Percentiles rank a stretch among this genome's conserved stretches.
Evolutionary conservation across 2,113 vertebrate species (phyloP).

Genomic region (Synodontis membranacea): DNA sequence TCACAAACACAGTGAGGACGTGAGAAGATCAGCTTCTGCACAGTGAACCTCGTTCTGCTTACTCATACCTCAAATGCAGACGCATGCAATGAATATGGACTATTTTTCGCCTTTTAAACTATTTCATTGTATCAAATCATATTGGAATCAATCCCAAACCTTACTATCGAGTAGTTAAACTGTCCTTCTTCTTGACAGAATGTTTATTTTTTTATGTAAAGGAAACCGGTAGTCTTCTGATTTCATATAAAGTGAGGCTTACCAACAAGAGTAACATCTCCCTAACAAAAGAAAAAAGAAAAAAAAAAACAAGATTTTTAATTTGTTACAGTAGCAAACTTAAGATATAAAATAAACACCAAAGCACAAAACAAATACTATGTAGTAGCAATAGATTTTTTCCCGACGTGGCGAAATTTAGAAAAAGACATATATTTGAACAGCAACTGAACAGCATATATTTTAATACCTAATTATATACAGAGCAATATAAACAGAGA

Average conservation of each 20-base stretch:
- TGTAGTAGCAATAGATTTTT: too few relatives aligned
- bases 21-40: conserved; percentile 2
- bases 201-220: too few relatives aligned
- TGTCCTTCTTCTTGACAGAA: too few relatives aligned
- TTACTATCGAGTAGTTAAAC: too few relatives aligned
- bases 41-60: neutral
- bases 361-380: neutral
- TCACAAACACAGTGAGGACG: neutral
- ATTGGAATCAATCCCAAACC: neutral
- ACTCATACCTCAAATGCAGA: neutral
- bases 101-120: neutral
- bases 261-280: neutral
- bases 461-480: neutral
- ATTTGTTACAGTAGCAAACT: neutral
- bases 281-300: neutral
- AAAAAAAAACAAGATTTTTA: neutral
- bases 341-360: neutral
- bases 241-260: too few relatives aligned
- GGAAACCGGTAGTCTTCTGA: too few relatives aligned
- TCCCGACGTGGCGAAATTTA: too few relatives aligned
- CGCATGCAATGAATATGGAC: neutral
- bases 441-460: too few relatives aligned
- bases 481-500: neutral
- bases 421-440: too few relatives aligned
- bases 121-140: neutral